Percentiles rank a stretch among this genome's conserved stretches.
Conservation (phyloP, 2,888 invertebrate genomes). For the Aelia acuminata region DNA sequence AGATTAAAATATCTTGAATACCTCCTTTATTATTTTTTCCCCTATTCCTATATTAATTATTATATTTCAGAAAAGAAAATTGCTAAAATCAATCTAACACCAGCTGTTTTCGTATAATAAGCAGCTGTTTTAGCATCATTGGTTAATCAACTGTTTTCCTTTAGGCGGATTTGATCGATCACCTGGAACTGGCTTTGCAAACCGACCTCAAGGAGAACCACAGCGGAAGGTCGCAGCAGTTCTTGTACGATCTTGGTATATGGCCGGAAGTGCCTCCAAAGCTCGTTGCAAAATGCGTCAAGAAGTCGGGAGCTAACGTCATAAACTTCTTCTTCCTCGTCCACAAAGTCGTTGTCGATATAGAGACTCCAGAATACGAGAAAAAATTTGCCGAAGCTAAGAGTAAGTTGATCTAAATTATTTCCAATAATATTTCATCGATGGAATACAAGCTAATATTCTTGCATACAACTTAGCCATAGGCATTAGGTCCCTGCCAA, state of each 20-base stretch:
- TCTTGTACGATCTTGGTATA: constrained; percentile 61
- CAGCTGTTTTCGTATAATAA: background rate
- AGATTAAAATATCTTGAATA: no score
- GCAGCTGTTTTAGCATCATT: background rate
- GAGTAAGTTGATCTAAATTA: constrained; percentile 60
- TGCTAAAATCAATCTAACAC: no score
- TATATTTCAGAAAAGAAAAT: no score
- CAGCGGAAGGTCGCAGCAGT: constrained; percentile 58
- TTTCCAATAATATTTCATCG: no score
- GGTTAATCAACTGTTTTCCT: background rate
- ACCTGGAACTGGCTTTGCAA: constrained; percentile 52
- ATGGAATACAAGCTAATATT: no score
- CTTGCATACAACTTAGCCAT: no score
- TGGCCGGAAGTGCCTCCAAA: constrained; percentile 58
- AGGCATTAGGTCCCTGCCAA: no score
- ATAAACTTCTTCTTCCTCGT: constrained; percentile 61
- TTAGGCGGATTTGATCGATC: constrained; percentile 59
- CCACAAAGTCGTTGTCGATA: constrained; percentile 58
- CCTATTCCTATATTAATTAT: no score
- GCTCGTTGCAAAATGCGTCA: constrained; percentile 49
- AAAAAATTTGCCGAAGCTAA: constrained; percentile 56
- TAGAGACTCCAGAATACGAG: constrained; percentile 61
- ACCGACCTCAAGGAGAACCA: constrained; percentile 58
- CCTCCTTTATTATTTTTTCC: no score
- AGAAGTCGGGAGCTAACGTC: constrained; percentile 57